These are phyloP conservation scores for Harpagoxenus sublaevis DNA, from an alignment of 2,888 invertebrate genomes.

Conservation along the genomic window DNA sequence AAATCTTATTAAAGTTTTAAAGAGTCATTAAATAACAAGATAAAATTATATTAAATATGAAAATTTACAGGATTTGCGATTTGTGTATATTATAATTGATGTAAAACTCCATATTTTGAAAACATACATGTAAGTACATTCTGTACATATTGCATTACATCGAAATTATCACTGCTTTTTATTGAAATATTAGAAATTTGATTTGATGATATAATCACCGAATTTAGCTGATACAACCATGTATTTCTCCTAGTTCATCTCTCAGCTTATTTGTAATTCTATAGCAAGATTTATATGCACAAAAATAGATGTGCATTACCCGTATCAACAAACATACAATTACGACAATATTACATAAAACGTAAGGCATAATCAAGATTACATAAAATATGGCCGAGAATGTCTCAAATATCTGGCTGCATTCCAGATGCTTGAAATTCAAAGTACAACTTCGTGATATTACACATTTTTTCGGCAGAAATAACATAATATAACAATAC, in stretches of 20 bases:
- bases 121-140: neutral
- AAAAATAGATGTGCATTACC: constrained; percentile 10
- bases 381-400: neutral
- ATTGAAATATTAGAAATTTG: neutral
- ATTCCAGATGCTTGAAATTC: neutral
- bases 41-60: neutral
- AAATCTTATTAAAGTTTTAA: neutral
- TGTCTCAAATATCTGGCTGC: neutral
- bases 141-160: constrained; percentile 8
- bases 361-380: neutral
- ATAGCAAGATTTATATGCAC: neutral
- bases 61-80: neutral
- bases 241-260: neutral
- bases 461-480: neutral
- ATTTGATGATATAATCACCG: neutral
- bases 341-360: constrained; percentile 19
- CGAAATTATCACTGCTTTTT: neutral
- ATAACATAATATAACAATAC: neutral
- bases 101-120: neutral
- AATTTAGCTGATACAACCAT: neutral
- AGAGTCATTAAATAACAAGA: neutral
- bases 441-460: constrained; percentile 1
- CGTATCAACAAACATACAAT: neutral
- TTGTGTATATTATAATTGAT: neutral
- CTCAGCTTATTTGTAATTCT: neutral